phyloP scores from a whole-genome alignment of 2,113 vertebrate species.

The Podiceps cristatus region DNA sequence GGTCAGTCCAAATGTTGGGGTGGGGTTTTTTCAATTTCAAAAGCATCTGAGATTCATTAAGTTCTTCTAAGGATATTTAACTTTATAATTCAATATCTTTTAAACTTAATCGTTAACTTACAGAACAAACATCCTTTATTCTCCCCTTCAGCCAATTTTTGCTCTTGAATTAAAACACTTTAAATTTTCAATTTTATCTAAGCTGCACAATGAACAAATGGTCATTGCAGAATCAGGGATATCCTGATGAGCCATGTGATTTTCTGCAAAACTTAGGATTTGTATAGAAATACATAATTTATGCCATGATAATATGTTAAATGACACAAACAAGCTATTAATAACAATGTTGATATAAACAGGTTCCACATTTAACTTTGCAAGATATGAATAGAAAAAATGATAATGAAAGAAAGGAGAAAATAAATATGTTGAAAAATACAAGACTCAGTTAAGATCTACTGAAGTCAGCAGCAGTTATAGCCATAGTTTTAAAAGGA shows the following conservation, averaged over 20 bases:
- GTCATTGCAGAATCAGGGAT: not conserved
- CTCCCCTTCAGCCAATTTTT: not conserved
- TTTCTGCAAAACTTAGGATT: not conserved
- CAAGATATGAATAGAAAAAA: not conserved
- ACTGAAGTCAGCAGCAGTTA: not conserved
- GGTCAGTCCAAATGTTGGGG: not conserved
- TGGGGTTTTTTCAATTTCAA: not conserved
- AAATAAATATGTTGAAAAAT: not conserved
- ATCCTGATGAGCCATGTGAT: not conserved
- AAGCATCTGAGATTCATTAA: constrained; percentile 11
- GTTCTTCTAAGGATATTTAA: not conserved
- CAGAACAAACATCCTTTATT: not conserved
- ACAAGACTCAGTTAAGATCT: not conserved
- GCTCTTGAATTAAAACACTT: not conserved
- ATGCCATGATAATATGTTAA: not conserved
- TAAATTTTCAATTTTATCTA: not conserved
- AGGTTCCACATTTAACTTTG: not conserved
- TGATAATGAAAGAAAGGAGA: not conserved
- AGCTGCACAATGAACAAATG: not conserved
- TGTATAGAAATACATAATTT: not conserved
- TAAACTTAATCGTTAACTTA: not conserved
- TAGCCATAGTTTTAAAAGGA: not conserved
- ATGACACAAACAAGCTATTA: not conserved
- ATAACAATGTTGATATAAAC: not conserved
- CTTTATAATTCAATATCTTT: not conserved